Evolutionary conservation across 1,140 invertebrate species (phyloP), one percentile per base, ranked within the genome.

Genomic region (Carposina sasakii): DNA sequence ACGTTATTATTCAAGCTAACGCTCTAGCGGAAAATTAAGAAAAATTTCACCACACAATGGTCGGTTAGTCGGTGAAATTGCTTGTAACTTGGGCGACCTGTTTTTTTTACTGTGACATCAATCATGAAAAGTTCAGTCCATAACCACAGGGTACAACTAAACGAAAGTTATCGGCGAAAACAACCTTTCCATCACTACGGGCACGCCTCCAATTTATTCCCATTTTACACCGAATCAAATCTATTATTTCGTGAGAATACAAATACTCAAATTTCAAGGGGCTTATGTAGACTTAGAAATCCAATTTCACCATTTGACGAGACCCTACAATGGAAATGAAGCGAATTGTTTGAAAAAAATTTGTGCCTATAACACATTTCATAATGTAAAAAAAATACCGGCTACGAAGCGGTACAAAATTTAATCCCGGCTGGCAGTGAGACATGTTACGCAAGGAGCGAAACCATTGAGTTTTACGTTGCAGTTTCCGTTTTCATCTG

Each of bases 21-120:
- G 54, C 45, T 53, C 49, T 36, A 53, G 47, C 63, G 67, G 63
- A 67, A 67, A 71, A 74, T 72, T 71, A 69, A 74, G 57, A 64
- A 55, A 50, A 53, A 60, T 40, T 53, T 53, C 47, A 23, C 37
- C 54, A 60, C 55, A 64, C 61, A 67, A 63, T 63, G 47, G 52
- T 37, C 49, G 57, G 49, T 57, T 63, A 45, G 52, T 37, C 49
- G 57, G 49, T 57, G 51, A 56, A 61, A 61, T 62, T 57, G 44
- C 45, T 60, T 44, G 48, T 50, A 55, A 55, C 46, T 55, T 36
- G n/a, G 26, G 43, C 43, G 21, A 54, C 43, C 21, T 23, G 15
- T 57, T 57, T 16, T 45, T 53, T 51, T 43, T 36, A 33, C 20
- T 40, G 48, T 45, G 43, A 53, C 60, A 55, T 59, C 60, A 50